phyloP scores from a whole-genome alignment of 2,113 vertebrate genomes.

The Antechinus flavipes region DNA sequence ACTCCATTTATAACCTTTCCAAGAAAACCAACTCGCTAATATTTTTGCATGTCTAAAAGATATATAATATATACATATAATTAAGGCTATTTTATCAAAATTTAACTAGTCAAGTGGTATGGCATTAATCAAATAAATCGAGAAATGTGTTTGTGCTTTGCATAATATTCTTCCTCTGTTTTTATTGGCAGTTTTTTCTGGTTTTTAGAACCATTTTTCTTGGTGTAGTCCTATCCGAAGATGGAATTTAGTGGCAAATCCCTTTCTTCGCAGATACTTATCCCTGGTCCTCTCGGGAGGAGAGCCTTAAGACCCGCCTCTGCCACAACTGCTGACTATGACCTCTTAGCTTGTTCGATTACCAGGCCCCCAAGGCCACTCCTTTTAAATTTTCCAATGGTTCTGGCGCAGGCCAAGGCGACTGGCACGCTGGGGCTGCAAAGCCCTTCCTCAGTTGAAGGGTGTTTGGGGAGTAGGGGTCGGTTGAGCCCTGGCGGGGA shows the following conservation, averaged over 20 bases:
- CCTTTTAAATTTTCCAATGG: slow-evolving; percentile 39
- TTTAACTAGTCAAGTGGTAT: neutral
- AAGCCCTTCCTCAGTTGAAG: slow-evolving; percentile 16
- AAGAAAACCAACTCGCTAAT: neutral
- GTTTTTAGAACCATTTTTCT: slow-evolving; percentile 49
- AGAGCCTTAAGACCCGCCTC: neutral
- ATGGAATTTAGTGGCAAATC: slow-evolving; percentile 33
- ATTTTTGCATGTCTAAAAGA: neutral
- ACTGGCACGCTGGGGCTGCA: neutral
- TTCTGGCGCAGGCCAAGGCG: slow-evolving; percentile 12
- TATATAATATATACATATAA: neutral
- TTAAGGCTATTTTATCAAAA: neutral
- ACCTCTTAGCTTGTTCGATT: slow-evolving; percentile 33
- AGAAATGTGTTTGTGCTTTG: neutral
- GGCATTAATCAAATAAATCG: neutral
- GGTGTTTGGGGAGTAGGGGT: neutral
- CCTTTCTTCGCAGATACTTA: slow-evolving; percentile 19
- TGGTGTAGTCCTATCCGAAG: neutral
- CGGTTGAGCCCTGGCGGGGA: slow-evolving; percentile 40
- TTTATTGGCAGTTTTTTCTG: slow-evolving; percentile 29
- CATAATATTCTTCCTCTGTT: neutral
- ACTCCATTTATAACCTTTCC: neutral
- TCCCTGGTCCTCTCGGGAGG: neutral
- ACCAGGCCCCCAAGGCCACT: slow-evolving; percentile 1
- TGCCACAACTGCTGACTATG: neutral